Base-by-base conservation (phyloP, 1,140 invertebrate species). In the Drosophila funebris region DNA sequence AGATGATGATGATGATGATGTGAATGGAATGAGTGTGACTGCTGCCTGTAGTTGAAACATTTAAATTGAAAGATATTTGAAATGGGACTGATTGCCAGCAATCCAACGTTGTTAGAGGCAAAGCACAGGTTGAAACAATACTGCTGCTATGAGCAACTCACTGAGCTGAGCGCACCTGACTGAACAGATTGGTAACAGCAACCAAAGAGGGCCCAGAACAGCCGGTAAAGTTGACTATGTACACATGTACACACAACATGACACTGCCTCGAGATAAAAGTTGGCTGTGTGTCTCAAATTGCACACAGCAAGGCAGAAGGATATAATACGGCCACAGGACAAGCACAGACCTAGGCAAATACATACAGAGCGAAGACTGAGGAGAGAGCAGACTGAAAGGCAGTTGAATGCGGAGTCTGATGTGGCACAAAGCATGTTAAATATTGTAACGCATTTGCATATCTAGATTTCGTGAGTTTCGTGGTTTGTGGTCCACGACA, bases 41-140 rank as follows among this genome's bases (percentile, higher is more conserved):
- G 20, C 14, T 41, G 24, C 22, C 50, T 24, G 37, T 36, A 44
- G 44, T 58, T 63, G 18, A 58, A 62, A 41, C 50, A 74, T 62
- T 61, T 50, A 24, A 66, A 53, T 27, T 27, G 46, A 62, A 73
- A 56, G 37, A 33, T 54, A 39, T 44, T 54, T 61, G 41, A 14
- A 46, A 33, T 37, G 24, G 37, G 8, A 11, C 4, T 48, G 27
- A 53, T 54, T 58, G 16, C 29, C 50, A 43, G 31, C 73, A 6
- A 27, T 48, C 33, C 3, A 36, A 36, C n/a, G 9, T 4, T n/a
- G 11, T 9, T 36, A 3, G 33, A 27, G 24, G 24, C 24, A 27
- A 27, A 2, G 6, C 33, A 9, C 3, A 13, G 33, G n/a, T 4
- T 36, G 11, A 36, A n/a, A 36, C 11, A 11, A 36, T 36, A 13